Evolutionary conservation across 2,888 invertebrate species (phyloP).

Genomic region (Drosophila ustulata): DNA sequence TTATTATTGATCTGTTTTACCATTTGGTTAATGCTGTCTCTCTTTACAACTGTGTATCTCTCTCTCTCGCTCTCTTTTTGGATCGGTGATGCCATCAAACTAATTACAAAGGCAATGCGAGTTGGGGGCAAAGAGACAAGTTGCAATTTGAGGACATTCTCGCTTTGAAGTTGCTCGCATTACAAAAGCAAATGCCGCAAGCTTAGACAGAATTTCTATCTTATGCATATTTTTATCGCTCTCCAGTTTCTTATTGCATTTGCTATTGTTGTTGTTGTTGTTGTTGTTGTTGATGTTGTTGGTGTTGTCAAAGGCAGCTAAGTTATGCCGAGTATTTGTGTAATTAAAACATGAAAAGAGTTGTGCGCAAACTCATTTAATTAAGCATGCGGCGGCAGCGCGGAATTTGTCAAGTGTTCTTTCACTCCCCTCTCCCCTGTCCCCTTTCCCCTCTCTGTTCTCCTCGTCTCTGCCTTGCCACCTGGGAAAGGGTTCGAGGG

Average conservation of each 20-base stretch:
- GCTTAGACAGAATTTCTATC: constrained; percentile 70
- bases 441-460: background rate
- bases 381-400: constrained; percentile 70
- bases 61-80: too few species aligned
- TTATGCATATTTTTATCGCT: constrained; percentile 67
- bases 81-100: constrained; percentile 16
- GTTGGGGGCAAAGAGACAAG: constrained; percentile 16
- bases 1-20: too few species aligned
- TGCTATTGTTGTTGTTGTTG: constrained; percentile 21
- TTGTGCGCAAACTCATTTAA: constrained; percentile 76
- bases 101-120: constrained; percentile 33
- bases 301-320: constrained; percentile 49
- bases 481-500: constrained; percentile 10
- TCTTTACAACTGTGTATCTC: too few species aligned
- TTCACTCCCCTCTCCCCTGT: constrained; percentile 12
- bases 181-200: constrained; percentile 56
- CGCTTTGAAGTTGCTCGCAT: constrained; percentile 75
- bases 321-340: constrained; percentile 76
- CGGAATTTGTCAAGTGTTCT: constrained; percentile 75
- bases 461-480: background rate
- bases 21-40: too few species aligned
- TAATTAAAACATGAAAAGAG: constrained; percentile 82
- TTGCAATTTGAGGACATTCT: constrained; percentile 65
- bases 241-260: constrained; percentile 19
- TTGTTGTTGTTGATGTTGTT: constrained; percentile 33